These are phyloP conservation scores for Seira ritae DNA, from an alignment of 2,888 invertebrate species.

Conservation along the genomic window DNA sequence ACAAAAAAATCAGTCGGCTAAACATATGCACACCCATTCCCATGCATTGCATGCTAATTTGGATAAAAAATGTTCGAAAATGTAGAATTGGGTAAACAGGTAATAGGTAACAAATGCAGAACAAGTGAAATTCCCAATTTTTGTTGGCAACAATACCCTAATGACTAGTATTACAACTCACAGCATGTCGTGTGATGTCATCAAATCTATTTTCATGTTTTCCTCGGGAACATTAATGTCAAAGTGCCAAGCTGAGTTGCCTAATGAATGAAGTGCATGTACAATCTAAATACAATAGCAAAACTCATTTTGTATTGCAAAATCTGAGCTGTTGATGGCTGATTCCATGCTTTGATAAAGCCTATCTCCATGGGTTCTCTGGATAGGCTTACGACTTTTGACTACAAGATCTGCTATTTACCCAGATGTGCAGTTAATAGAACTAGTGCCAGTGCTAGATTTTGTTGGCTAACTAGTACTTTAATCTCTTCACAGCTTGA, in stretches of 20 bases:
- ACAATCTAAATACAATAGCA: too few species aligned
- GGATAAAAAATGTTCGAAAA: too few species aligned
- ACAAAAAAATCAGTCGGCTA: too few species aligned
- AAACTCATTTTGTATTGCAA: too few species aligned
- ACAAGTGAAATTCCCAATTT: slow-evolving; percentile 9
- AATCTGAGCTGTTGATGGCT: too few species aligned
- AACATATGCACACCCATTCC: background rate
- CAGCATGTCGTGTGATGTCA: slow-evolving; percentile 13
- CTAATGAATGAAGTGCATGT: too few species aligned
- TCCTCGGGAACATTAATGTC: background rate
- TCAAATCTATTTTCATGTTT: background rate
- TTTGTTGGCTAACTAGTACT: background rate
- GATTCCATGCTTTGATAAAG: too few species aligned
- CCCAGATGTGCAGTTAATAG: background rate
- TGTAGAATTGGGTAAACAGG: slow-evolving; percentile 35
- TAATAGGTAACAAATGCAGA: slow-evolving; percentile 23
- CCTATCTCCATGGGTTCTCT: too few species aligned
- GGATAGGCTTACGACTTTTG: too few species aligned
- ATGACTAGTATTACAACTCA: slow-evolving; percentile 3
- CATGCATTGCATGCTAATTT: too few species aligned
- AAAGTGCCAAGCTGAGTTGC: background rate
- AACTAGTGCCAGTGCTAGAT: too few species aligned
- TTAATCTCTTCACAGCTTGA: slow-evolving; percentile 33
- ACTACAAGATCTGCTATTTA: too few species aligned
- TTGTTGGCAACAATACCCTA: slow-evolving; percentile 21